Base-by-base conservation (phyloP, 2,797 vertebrate species). In the Spondyliosoma cantharus region DNA sequence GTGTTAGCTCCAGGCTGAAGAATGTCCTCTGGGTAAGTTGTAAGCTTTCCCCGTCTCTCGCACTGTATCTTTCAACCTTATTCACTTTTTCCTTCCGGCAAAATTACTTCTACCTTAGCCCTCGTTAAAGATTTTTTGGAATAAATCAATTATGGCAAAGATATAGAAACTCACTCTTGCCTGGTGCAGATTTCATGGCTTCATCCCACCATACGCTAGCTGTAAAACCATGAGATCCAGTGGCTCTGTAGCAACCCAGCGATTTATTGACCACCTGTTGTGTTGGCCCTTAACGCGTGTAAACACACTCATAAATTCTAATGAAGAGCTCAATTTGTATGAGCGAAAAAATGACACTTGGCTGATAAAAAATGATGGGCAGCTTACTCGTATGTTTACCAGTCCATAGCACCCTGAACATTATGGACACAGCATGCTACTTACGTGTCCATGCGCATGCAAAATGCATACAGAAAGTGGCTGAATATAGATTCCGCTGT, bases 221-320 rank as follows among this genome's bases (percentile, higher is more conserved):
- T 78, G 53, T 62, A 45, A 68, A 45, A 68, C 50, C n/a, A 50
- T 29, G 25, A 52, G 49, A 52, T 54, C 52, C 24, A 68, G 49
- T 4, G 22, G 24, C 68, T 85, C 48, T 16, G 49, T 19, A 50
- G 25, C 43, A 78, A 58, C 56, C 8, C 11, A 1, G 49, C 46
- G 80, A 72, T 63, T 73, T 68, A 83, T 46, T 80, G 54, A 73
- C 78, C 71, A 75, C 62, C 75, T 78, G 76, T 82, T 59, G 24
- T 57, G 22, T 57, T 65, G 53, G 46, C 68, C 72, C 49, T 29
- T 64, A 56, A 58, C 42, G 37, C 66, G 27, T 24, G 70, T 52
- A 49, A 77, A 71, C 22, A 72, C 63, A 64, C 68, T 64, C 61
- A 71, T 62, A 57, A 50, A 63, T 52, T 63, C 22, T 76, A 66